Base-by-base conservation (phyloP, 2,888 invertebrate genomes). In the Zele albiditarsus region DNA sequence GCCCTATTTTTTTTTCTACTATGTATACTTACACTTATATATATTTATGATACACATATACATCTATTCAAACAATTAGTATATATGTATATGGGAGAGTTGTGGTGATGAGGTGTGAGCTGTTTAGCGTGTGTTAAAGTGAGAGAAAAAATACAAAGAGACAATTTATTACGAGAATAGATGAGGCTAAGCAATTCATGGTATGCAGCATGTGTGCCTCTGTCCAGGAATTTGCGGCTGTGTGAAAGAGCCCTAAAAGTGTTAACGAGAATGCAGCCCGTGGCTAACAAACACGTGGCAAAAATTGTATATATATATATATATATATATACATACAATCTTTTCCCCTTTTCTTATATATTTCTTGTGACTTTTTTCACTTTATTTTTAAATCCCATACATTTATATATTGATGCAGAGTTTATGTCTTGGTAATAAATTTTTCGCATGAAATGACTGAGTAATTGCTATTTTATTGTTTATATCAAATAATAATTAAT, bases 161-260 rank as follows among this genome's bases (percentile, higher is more conserved):
- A 28, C 62, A 31, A 62, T 62, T 62, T 62, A 62, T 62, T 10
- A 70, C 60, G 60, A 70, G 70, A 70, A 70, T 60, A 70, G 70
- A 70, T 38, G 60, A 60, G 23, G 38, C 42, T 38, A 25, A 57
- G 20, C n/a, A 53, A 38, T 70, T 58, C 33, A 28, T 70, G 57
- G 58, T 38, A 70, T 25, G 58, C 70, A 42, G 23, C 4, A 20
- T 31, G 31, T 57, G 27, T 53, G 53, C n/a, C 23, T 70, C 58
- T 70, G 57, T 31, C 25, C 42, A 1, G 57, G 70, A 70, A 70
- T 70, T 60, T 70, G 23, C 23, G 60, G 60, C 38, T 53, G 8
- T 53, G 58, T 42, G 23, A 69, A 31, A 28, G 31, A 69, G 28
- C 12, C 31, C 14, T 28, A 28, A 46, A 49, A n/a, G 49, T 28